phyloP scores from a whole-genome alignment of 2,113 vertebrate genomes.

The Archocentrus centrarchus region DNA sequence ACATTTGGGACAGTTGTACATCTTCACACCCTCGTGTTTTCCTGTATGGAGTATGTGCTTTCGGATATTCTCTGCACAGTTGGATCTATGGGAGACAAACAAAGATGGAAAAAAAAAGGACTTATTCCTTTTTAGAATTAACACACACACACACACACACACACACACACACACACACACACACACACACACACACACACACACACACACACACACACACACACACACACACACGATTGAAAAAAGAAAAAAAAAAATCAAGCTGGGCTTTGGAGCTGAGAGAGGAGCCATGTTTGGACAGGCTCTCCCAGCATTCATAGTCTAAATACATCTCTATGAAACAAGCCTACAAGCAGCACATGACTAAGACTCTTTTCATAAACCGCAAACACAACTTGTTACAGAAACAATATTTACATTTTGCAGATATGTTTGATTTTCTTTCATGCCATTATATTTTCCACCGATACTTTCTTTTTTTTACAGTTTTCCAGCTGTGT shows the following conservation, averaged over 20 bases:
- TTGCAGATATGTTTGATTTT: constrained; percentile 24
- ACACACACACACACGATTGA: not conserved
- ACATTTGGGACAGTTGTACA: constrained; percentile 99
- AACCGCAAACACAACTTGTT: constrained; percentile 16
- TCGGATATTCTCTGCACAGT: constrained; percentile 98
- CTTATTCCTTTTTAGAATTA: constrained; percentile 19
- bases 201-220: not conserved
- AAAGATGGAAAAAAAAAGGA: constrained; percentile 21
- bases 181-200: too few relatives aligned
- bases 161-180: too few relatives aligned
- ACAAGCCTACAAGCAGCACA: constrained; percentile 2
- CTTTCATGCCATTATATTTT: not conserved
- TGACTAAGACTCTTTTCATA: not conserved
- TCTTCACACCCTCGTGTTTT: constrained; percentile 97
- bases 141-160: not conserved
- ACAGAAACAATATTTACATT: constrained; percentile 28
- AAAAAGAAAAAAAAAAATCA: not conserved
- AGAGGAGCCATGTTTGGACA: constrained; percentile 45
- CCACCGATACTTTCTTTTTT: constrained; percentile 8
- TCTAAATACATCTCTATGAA: constrained; percentile 26
- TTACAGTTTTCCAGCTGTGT: constrained; percentile 6
- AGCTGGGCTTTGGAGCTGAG: constrained; percentile 21
- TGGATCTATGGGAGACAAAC: constrained; percentile 85
- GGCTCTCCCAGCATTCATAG: constrained; percentile 34
- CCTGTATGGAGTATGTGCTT: constrained; percentile 98